Conservation (phyloP, 2,888 invertebrate genomes). For the Phyllotreta striolata region DNA sequence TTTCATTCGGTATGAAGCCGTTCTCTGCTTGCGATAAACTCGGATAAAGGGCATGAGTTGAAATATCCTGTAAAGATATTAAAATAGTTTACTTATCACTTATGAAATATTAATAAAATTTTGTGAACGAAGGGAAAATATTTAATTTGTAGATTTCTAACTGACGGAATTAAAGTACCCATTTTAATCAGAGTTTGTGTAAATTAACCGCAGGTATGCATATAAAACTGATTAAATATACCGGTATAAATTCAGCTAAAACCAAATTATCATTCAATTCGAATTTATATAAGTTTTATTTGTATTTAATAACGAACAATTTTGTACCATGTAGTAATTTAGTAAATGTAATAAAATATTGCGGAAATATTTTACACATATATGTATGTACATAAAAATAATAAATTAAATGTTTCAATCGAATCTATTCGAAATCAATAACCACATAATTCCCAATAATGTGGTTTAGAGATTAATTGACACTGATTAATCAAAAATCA, state of each 20-base stretch:
- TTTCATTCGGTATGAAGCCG: slow-evolving; percentile 48
- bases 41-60: not conserved
- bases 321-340: not conserved
- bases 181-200: not conserved
- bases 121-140: too few relatives aligned
- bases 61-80: too few relatives aligned
- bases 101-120: too few relatives aligned
- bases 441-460: too few relatives aligned
- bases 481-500: not conserved
- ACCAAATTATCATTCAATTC: too few relatives aligned
- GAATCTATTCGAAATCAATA: too few relatives aligned
- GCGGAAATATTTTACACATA: not conserved
- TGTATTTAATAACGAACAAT: slow-evolving; percentile 1
- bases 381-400: not conserved
- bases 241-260: not conserved
- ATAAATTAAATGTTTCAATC: too few relatives aligned
- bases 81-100: too few relatives aligned
- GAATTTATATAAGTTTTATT: not conserved
- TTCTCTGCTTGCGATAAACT: slow-evolving; percentile 32
- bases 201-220: too few relatives aligned
- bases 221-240: slow-evolving; percentile 3
- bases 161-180: slow-evolving; percentile 20
- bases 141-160: too few relatives aligned
- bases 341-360: not conserved
- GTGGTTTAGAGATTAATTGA: not conserved